Base-by-base conservation (phyloP, 1,140 invertebrate species). In the Euborellia annulipes region DNA sequence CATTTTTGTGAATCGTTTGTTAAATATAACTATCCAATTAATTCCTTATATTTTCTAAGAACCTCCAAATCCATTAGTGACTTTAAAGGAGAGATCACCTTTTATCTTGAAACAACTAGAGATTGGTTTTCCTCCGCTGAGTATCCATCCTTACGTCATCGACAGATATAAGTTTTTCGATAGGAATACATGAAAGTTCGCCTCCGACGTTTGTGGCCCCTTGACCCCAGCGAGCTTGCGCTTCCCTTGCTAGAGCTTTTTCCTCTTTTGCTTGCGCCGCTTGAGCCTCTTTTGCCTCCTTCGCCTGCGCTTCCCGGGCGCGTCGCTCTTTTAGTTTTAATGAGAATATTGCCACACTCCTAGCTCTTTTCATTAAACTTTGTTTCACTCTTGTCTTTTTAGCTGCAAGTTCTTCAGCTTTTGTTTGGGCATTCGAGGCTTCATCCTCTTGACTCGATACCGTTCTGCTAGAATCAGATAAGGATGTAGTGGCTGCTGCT, bases 271-370 rank as follows among this genome's bases (percentile, higher is more conserved):
- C 63, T 16, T 51, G 32, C 17, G 51, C 57, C 3, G 72, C 73
- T 47, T 73, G 76, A 46, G 73, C 68, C 45, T 76, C 75, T 0
- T 40, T 47, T 14, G n/a, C 37, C 36, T 42, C 44, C 18, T 43
- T 41, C 4, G 4, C 2, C 19, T 41, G 1, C 16, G 78, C 78
- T 43, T 82, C 81, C 2, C 79, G 68, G 17, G 82, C 82, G 36
- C 82, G 65, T 27, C 79, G 68, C 50, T 82, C 78, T 47, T 82
- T 79, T 41, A 85, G 57, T 42, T 83, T 84, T 18, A 85, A 60
- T 1, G 82, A 85, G 60, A 86, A 86, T 50, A 86, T 82, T 7
- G 82, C 82, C 20, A 86, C 82, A 1, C 79, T 83, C 8, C 82
- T 67, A 3, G 83, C 83, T 38, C 82, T 70, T 58, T 85, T 86